Conservation (phyloP, 2,888 invertebrate species). For the Endotricha flammealis region DNA sequence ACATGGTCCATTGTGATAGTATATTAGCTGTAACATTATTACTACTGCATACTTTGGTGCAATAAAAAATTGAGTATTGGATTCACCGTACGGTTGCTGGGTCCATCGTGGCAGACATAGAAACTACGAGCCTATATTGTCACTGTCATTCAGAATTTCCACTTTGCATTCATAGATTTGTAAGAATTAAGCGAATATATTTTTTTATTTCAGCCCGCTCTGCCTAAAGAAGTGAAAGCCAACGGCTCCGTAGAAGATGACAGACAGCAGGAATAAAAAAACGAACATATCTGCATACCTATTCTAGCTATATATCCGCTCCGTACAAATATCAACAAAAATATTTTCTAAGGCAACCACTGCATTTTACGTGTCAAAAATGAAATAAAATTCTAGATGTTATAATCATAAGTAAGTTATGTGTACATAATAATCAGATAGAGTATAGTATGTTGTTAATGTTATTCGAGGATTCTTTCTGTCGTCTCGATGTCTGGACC, state of each 20-base stretch:
- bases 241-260: slow-evolving; percentile 61
- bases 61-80: too few species aligned
- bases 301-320: slow-evolving; percentile 45
- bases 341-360: slow-evolving; percentile 26
- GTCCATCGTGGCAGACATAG: too few species aligned
- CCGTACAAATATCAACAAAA: slow-evolving; percentile 41
- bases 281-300: slow-evolving; percentile 34
- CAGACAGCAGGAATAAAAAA: slow-evolving; percentile 60
- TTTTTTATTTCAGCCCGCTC: slow-evolving; percentile 53
- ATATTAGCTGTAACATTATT: too few species aligned
- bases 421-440: slow-evolving; percentile 66
- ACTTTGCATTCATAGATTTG: too few species aligned
- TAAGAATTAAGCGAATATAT: too few species aligned
- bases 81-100: too few species aligned
- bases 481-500: slow-evolving; percentile 12
- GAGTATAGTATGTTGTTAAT: slow-evolving; percentile 47
- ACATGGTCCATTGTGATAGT: too few species aligned
- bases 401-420: slow-evolving; percentile 57
- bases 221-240: slow-evolving; percentile 69
- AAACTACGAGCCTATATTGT: too few species aligned
- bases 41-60: too few species aligned
- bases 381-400: slow-evolving; percentile 58
- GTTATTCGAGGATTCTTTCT: slow-evolving; percentile 23
- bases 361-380: slow-evolving; percentile 33
- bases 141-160: too few species aligned